A percentile compares a stretch with the other conserved stretches of the same genome.
Evolutionary conservation across 2,797 vertebrate species (phyloP).

Genomic region (Enteromius thamalakanensis): DNA sequence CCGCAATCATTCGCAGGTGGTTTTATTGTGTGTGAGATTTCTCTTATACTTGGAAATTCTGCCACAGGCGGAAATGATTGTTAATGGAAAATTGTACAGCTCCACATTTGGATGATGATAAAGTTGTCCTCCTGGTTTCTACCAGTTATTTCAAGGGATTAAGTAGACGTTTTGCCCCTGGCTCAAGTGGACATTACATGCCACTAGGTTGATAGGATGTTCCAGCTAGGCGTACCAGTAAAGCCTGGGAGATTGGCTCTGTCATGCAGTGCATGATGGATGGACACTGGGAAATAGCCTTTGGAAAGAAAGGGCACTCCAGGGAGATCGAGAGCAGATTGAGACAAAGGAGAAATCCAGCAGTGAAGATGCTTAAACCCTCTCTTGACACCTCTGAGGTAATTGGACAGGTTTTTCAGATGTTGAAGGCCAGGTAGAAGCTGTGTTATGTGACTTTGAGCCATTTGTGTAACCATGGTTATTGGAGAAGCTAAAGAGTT

Average conservation of each 20-base stretch:
- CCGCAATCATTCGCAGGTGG: background rate
- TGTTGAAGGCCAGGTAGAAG: conserved; percentile 11
- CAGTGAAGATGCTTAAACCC: conserved; percentile 48
- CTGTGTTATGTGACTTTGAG: conserved; percentile 12
- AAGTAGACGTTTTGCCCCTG: conserved; percentile 12
- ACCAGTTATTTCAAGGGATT: conserved; percentile 12
- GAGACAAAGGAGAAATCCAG: conserved; percentile 54
- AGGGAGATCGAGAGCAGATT: conserved; percentile 56
- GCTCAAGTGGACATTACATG: conserved; percentile 48
- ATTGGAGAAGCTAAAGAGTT: conserved; percentile 23
- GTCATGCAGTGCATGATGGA: conserved; percentile 57
- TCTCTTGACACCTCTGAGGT: conserved; percentile 40
- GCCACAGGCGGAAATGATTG: background rate
- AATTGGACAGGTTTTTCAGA: conserved; percentile 51
- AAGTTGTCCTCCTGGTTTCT: conserved; percentile 37
- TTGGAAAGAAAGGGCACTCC: conserved; percentile 57
- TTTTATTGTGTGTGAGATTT: background rate
- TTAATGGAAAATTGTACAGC: background rate
- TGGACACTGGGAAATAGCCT: conserved; percentile 54
- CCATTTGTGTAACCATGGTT: conserved; percentile 31
- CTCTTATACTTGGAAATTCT: background rate
- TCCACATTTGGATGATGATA: conserved; percentile 15
- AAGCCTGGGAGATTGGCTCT: conserved; percentile 55
- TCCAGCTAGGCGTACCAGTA: conserved; percentile 15
- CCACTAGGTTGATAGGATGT: conserved; percentile 36